Evolutionary conservation across 2,113 vertebrate genomes (phyloP).

Genomic region (Alces alces): DNA sequence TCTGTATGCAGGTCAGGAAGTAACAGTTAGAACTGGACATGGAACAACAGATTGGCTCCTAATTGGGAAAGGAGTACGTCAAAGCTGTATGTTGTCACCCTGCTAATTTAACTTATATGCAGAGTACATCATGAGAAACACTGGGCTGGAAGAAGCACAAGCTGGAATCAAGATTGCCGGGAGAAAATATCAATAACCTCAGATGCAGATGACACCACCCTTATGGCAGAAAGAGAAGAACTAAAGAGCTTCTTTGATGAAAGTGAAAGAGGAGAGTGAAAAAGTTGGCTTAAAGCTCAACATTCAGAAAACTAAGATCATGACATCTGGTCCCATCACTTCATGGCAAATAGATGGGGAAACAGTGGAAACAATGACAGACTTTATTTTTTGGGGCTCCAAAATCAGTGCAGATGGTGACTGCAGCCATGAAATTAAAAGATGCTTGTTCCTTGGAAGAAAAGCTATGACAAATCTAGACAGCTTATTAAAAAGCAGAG

Average conservation of each 20-base stretch:
- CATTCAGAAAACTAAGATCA: not conserved
- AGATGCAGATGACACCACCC: not conserved
- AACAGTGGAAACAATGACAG: not conserved
- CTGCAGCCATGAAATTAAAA: not conserved
- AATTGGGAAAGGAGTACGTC: not conserved
- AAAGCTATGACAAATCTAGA: not conserved
- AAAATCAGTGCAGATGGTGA: not conserved
- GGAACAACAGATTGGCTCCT: not conserved
- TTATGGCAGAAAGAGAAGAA: not conserved
- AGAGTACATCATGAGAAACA: not conserved
- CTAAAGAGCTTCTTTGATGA: not conserved
- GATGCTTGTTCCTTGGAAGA: not conserved
- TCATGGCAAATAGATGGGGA: not conserved
- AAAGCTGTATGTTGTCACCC: not conserved
- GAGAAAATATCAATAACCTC: not conserved
- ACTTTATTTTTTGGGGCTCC: not conserved
- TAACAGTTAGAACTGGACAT: not conserved
- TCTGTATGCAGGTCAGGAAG: not conserved
- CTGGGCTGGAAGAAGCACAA: fast-evolving
- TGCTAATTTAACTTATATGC: not conserved
- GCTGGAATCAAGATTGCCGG: not conserved
- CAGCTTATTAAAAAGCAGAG: not conserved
- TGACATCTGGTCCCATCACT: not conserved
- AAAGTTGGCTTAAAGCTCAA: not conserved
- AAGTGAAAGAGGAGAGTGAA: not conserved